Percentiles rank a stretch among this genome's conserved stretches.
Conservation (phyloP, 2,797 vertebrate genomes). For the Molossus alvarezi region DNA sequence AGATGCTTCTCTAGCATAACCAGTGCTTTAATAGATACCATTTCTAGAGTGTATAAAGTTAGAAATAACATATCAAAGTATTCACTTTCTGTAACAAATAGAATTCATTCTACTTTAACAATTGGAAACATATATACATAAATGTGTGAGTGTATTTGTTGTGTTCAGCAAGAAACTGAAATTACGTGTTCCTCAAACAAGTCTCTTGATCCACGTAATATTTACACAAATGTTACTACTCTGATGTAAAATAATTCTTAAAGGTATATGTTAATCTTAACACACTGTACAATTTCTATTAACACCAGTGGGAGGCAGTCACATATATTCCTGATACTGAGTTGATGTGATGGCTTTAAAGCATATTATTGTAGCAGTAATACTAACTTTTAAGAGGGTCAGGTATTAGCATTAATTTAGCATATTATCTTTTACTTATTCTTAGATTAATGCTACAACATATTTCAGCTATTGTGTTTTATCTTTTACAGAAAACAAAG, state of each 20-base stretch:
- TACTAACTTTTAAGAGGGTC: constrained; percentile 38
- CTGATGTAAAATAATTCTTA: constrained; percentile 61
- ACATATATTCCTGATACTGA: constrained; percentile 35
- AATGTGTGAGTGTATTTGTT: background rate
- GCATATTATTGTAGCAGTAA: constrained; percentile 6
- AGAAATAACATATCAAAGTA: constrained; percentile 54
- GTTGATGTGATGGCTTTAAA: constrained; percentile 3
- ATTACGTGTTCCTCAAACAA: background rate
- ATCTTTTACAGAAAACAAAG: constrained; percentile 60
- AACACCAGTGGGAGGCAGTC: background rate
- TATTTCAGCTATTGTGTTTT: constrained; percentile 36
- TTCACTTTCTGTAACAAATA: constrained; percentile 34
- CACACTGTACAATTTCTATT: background rate
- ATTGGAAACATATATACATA: constrained; percentile 38
- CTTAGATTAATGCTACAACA: constrained; percentile 64
- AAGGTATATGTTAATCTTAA: constrained; percentile 14
- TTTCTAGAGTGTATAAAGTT: constrained; percentile 52
- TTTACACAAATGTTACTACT: constrained; percentile 38
- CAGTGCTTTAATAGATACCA: constrained; percentile 39
- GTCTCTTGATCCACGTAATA: constrained; percentile 20
- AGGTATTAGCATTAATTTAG: constrained; percentile 49
- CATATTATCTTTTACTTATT: constrained; percentile 63
- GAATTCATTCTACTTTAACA: constrained; percentile 46
- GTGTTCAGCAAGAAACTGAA: background rate
- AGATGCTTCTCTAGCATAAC: constrained; percentile 44